Conservation (phyloP, 2,797 vertebrate genomes). For the Argyrosomus regius region DNA sequence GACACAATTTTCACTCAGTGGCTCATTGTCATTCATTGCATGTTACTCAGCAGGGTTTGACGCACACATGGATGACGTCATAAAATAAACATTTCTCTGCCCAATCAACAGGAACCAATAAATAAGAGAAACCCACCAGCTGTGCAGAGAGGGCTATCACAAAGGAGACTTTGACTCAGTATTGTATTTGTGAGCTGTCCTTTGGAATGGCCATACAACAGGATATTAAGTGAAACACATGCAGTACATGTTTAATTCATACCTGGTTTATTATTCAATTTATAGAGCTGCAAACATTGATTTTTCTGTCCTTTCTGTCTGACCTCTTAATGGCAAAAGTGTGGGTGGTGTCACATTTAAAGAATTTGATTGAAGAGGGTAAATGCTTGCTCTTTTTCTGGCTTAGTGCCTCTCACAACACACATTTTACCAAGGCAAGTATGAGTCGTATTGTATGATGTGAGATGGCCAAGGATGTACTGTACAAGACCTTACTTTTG, state of each 20-base stretch:
- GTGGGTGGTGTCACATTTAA: slow-evolving; percentile 1
- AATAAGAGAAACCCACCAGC: slow-evolving; percentile 42
- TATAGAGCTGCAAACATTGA: background rate
- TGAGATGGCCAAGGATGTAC: background rate
- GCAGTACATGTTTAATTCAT: slow-evolving; percentile 4
- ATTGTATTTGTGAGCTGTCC: slow-evolving; percentile 13
- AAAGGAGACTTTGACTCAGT: slow-evolving; percentile 40
- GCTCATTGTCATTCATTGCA: slow-evolving; percentile 72
- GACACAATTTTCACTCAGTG: slow-evolving; percentile 34
- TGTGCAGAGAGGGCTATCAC: slow-evolving; percentile 34
- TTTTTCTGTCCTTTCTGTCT: slow-evolving; percentile 15
- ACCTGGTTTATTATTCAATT: background rate
- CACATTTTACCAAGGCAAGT: background rate
- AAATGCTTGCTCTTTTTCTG: background rate
- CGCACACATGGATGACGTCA: slow-evolving; percentile 73
- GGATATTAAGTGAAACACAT: slow-evolving; percentile 2
- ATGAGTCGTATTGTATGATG: slow-evolving; percentile 1
- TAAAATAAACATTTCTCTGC: slow-evolving; percentile 63
- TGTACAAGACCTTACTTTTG: background rate
- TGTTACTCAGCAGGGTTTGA: slow-evolving; percentile 68
- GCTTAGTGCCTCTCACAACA: background rate
- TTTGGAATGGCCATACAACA: slow-evolving; percentile 15
- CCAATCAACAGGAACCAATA: slow-evolving; percentile 55
- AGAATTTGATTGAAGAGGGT: background rate
- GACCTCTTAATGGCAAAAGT: background rate